These are phyloP conservation scores for Tethea ocularis DNA, from an alignment of 2,888 invertebrate species.

Conservation along the genomic window DNA sequence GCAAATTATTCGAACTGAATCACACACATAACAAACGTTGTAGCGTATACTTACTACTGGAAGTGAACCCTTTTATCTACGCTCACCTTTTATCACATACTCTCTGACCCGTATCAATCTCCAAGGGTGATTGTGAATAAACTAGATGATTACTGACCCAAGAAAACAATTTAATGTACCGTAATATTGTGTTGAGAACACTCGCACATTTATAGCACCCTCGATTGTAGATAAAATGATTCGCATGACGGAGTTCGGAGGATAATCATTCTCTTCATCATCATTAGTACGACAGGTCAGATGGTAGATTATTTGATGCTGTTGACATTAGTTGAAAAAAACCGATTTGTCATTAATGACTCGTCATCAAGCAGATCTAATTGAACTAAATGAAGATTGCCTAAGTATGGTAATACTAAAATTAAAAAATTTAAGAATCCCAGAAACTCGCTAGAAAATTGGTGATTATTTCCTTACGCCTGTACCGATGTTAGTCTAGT, in stretches of 20 bases:
- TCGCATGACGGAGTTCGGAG: neutral
- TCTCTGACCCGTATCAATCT: conserved; percentile 17
- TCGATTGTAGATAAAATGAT: neutral
- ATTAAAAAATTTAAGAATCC: no score
- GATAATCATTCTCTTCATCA: neutral
- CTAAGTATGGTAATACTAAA: no score
- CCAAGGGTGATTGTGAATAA: conserved; percentile 35
- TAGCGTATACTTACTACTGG: neutral
- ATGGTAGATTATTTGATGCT: neutral
- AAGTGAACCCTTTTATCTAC: neutral
- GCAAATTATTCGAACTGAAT: neutral
- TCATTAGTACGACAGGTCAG: neutral
- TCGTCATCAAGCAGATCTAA: no score
- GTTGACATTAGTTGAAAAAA: no score
- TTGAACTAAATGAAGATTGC: no score
- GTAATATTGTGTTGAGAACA: conserved; percentile 28
- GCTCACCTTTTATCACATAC: conserved; percentile 1
- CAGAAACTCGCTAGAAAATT: no score
- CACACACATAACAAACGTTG: neutral
- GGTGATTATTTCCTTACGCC: no score
- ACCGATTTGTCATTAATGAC: no score
- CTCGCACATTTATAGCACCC: conserved; percentile 43
- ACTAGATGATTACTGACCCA: conserved; percentile 51
- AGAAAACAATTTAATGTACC: conserved; percentile 41
- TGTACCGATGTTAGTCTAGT: no score